Conservation (phyloP, 2,888 invertebrate genomes). For the Leptinotarsa juncta region DNA sequence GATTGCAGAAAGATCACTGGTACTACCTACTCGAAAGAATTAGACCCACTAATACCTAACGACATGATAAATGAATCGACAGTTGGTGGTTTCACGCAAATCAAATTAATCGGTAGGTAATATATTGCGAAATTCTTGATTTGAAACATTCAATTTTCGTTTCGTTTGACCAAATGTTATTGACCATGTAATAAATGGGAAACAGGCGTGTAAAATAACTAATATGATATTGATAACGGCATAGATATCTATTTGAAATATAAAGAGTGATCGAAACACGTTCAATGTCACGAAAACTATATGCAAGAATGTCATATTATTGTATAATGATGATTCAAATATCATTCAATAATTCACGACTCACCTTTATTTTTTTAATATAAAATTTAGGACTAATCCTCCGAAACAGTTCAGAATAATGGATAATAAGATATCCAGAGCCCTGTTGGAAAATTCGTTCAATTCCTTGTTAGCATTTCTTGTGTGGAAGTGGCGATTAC, state of each 20-base stretch:
- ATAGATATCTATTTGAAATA: not conserved
- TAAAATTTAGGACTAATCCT: too few species aligned
- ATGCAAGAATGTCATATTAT: too few species aligned
- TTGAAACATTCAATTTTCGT: not conserved
- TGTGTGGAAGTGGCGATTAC: too few species aligned
- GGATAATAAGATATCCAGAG: too few species aligned
- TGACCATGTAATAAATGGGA: not conserved
- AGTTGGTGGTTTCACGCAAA: conserved; percentile 5
- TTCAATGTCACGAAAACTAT: too few species aligned
- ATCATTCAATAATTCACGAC: too few species aligned
- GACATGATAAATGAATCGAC: not conserved
- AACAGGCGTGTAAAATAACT: not conserved
- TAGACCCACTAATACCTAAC: conserved; percentile 1
- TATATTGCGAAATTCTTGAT: not conserved
- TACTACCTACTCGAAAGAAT: not conserved
- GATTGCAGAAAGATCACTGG: not conserved
- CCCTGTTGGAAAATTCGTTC: too few species aligned
- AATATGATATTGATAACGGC: not conserved
- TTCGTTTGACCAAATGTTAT: not conserved
- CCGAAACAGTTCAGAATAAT: too few species aligned
- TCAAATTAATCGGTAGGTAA: not conserved
- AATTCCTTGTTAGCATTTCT: too few species aligned
- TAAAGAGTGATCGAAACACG: not conserved
- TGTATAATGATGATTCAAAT: too few species aligned
- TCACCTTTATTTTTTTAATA: too few species aligned